Conservation (phyloP, 2,888 invertebrate genomes). For the Laspeyria flexula region DNA sequence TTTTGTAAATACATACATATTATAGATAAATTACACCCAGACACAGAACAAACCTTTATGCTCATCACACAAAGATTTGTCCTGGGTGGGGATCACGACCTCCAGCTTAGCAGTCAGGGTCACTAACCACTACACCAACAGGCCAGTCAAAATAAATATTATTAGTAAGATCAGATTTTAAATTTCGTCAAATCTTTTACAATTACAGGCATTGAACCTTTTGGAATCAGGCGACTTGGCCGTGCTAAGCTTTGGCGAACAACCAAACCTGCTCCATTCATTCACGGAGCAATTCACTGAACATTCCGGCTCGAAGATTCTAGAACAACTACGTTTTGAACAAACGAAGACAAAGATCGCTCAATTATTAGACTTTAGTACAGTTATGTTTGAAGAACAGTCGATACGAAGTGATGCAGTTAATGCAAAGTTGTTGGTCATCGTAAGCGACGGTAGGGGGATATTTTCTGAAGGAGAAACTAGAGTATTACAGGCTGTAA, state of each 20-base stretch:
- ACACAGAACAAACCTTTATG: too few species aligned
- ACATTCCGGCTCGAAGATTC: constrained; percentile 92
- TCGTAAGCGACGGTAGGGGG: constrained; percentile 98
- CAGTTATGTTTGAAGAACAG: constrained; percentile 85
- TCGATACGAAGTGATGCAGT: constrained; percentile 82
- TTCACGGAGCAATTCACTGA: constrained; percentile 95
- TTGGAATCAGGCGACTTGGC: constrained; percentile 97
- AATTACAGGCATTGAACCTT: constrained; percentile 91
- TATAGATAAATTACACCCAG: too few species aligned
- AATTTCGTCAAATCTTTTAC: constrained; percentile 7
- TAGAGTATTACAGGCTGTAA: constrained; percentile 90
- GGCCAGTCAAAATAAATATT: too few species aligned
- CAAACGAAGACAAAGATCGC: constrained; percentile 96
- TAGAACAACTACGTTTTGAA: constrained; percentile 93
- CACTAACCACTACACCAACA: too few species aligned
- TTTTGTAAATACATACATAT: too few species aligned
- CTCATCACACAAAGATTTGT: too few species aligned
- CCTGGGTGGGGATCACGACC: too few species aligned
- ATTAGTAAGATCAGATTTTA: too few species aligned
- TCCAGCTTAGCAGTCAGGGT: too few species aligned
- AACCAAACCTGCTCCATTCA: constrained; percentile 93
- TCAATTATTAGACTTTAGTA: constrained; percentile 92
- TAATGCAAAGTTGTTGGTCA: constrained; percentile 94
- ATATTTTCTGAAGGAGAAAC: constrained; percentile 95
- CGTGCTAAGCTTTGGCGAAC: constrained; percentile 96